phyloP scores from a whole-genome alignment of 2,113 vertebrate genomes.

The Charadrius vociferus region DNA sequence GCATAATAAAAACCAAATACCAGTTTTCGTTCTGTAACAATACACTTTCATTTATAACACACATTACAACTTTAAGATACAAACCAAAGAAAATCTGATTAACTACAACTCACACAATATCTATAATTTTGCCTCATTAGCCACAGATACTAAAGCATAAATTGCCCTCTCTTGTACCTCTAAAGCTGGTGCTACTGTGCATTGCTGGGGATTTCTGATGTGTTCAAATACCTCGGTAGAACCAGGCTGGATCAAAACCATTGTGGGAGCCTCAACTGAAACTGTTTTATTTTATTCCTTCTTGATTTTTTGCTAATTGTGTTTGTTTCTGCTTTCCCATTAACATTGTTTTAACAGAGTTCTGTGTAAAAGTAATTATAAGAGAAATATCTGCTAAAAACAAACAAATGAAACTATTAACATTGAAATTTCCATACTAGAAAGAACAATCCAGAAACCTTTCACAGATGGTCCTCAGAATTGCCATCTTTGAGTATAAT shows the following conservation, averaged over 20 bases:
- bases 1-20: not conserved
- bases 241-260: not conserved
- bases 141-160: not conserved
- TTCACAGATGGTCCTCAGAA: not conserved
- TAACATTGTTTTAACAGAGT: not conserved
- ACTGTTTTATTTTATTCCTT: not conserved
- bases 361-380: not conserved
- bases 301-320: not conserved
- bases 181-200: not conserved
- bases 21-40: not conserved
- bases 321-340: not conserved
- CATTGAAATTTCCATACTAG: not conserved
- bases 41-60: not conserved
- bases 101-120: not conserved
- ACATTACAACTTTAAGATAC: not conserved
- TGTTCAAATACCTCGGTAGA: not conserved
- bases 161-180: not conserved
- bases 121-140: not conserved
- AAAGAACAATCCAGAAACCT: not conserved
- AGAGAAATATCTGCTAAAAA: not conserved
- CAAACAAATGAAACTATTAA: not conserved
- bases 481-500: not conserved
- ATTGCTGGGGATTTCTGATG: not conserved
- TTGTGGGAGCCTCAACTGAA: not conserved
- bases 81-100: not conserved